Base-by-base conservation (phyloP, 2,888 invertebrate genomes). In the Apantesis nais region DNA sequence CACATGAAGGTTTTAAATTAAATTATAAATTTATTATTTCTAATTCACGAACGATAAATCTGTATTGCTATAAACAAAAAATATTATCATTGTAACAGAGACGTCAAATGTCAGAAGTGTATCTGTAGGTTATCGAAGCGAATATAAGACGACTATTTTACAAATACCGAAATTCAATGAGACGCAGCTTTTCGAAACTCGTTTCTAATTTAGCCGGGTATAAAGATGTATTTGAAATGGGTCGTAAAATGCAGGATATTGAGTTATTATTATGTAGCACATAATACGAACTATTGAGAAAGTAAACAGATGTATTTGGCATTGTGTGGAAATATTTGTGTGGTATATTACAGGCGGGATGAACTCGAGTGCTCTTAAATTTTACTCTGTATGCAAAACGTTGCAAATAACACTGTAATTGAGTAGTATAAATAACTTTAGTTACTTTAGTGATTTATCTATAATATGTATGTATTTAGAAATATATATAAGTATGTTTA, bases 81-180 rank as follows among this genome's bases (percentile, higher is more conserved):
- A 71, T 62, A 67, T 67, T 62, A 52, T 68, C 39, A 37, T 62
- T 63, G n/a, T 12, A 55, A 55, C 66, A 55, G n/a, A 62, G 16
- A 66, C 25, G 72, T 66, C 73, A 71, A 60, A 77, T 67, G 80
- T 73, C 73, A 29, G 68, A 39, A 58, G 79, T 72, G 81, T 75
- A 82, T 80, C 80, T 29, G 41, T 16, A 71, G 76, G 80, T 75
- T 80, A 80, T 80, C 80, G 34, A 34, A 44, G 44, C 60, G 58
- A 3, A 16, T 52, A 14, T 55, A 67, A 76, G 4, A 22, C 73
- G 62, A 58, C 66, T 55, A 66, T 1, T 31, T 62, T 19, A 39
- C 34, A 68, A 58, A 22, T 37, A n/a, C 8, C 22, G 8, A 58
- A 34, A 11, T 7, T 62, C 39, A n/a, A 0, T 63, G 8, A 34